Percentiles rank a stretch among this genome's conserved stretches.
These are phyloP conservation scores for Oplegnathus fasciatus DNA, from an alignment of 2,113 vertebrate species.

Conservation along the genomic window DNA sequence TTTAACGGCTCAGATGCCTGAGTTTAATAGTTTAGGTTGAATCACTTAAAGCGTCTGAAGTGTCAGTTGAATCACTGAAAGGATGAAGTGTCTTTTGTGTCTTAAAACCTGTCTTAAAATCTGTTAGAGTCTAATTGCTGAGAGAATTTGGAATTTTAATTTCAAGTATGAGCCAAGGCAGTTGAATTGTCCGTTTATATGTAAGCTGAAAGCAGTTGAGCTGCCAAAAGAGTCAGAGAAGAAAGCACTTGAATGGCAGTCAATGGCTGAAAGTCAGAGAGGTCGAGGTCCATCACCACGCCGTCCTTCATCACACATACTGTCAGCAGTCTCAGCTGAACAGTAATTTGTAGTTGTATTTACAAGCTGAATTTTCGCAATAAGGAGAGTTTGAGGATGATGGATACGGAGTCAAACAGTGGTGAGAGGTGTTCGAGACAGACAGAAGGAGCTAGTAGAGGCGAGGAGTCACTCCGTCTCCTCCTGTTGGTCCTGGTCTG, in stretches of 20 bases:
- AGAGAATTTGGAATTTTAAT: no score
- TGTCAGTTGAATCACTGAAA: not conserved
- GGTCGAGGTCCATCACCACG: not conserved
- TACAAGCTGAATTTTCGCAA: not conserved
- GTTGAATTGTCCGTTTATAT: not conserved
- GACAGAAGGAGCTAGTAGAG: slow-evolving; percentile 21
- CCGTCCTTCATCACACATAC: not conserved
- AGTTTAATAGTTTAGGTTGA: not conserved
- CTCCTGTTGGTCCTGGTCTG: slow-evolving; percentile 17
- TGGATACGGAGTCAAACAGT: not conserved
- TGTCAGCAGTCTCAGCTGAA: not conserved
- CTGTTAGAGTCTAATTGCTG: not conserved
- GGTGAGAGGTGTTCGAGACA: not conserved
- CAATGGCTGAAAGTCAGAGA: not conserved
- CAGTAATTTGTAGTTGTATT: slow-evolving; percentile 3
- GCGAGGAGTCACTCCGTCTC: slow-evolving; percentile 3
- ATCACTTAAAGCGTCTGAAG: not conserved
- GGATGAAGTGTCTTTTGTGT: no score
- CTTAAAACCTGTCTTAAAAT: no score
- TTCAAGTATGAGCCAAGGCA: not conserved
- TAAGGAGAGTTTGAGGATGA: not conserved
- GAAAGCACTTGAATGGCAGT: not conserved
- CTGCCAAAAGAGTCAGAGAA: not conserved
- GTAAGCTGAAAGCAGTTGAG: not conserved
- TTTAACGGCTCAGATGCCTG: no score